phyloP scores from a whole-genome alignment of 2,888 invertebrate genomes.

The Watsonalla binaria region DNA sequence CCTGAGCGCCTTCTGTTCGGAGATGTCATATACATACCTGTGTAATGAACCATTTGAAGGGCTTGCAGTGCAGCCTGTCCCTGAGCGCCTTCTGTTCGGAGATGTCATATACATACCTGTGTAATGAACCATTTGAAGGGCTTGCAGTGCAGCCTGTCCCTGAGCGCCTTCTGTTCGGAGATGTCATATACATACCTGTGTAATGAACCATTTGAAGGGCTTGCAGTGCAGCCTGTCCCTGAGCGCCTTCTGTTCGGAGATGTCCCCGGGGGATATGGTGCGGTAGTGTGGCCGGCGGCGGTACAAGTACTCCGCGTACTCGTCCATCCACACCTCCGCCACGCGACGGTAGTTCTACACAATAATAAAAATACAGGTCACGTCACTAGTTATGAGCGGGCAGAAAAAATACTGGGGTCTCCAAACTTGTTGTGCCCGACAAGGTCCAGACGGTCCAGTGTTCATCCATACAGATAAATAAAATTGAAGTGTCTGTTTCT shows the following conservation, averaged over 20 bases:
- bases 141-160: conserved; percentile 89
- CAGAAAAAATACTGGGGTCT: no score
- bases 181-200: conserved; percentile 64
- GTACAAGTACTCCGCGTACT: conserved; percentile 93
- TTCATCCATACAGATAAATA: no score
- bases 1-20: conserved; percentile 86
- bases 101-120: conserved; percentile 80
- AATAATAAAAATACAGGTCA: neutral
- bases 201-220: conserved; percentile 96
- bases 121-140: conserved; percentile 97
- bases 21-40: conserved; percentile 81
- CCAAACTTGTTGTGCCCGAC: no score
- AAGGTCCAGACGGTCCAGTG: no score
- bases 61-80: conserved; percentile 87
- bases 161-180: conserved; percentile 83
- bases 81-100: conserved; percentile 87
- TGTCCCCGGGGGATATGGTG: conserved; percentile 87
- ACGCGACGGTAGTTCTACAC: conserved; percentile 92
- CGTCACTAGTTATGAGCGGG: no score
- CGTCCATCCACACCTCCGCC: conserved; percentile 99
- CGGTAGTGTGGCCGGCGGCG: conserved; percentile 86
- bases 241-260: conserved; percentile 87
- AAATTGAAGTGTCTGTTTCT: no score
- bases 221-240: conserved; percentile 89
- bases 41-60: conserved; percentile 97